These are phyloP conservation scores for Dermolepida albohirtum DNA, from an alignment of 2,888 invertebrate species.

Conservation along the genomic window DNA sequence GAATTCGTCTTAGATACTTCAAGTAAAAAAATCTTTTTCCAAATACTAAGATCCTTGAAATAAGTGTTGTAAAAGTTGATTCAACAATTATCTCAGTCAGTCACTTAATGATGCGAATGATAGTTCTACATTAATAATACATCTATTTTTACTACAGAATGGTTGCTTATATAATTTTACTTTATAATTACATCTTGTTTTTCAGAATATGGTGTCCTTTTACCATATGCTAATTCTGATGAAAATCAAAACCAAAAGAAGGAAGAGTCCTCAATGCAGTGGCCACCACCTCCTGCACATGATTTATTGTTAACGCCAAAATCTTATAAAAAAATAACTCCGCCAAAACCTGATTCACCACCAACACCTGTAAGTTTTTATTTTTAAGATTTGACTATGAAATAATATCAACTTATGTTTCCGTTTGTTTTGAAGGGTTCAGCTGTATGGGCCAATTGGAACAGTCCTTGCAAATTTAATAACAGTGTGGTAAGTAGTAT, in stretches of 20 bases:
- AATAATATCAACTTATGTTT: conserved; percentile 12
- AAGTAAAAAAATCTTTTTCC: too few relatives aligned
- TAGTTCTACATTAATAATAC: neutral
- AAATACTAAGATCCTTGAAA: too few relatives aligned
- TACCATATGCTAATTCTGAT: conserved; percentile 50
- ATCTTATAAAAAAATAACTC: conserved; percentile 52
- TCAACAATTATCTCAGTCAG: too few relatives aligned
- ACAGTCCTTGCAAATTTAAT: conserved; percentile 45
- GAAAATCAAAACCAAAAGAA: conserved; percentile 27
- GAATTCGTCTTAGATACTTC: too few relatives aligned
- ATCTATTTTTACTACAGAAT: too few relatives aligned
- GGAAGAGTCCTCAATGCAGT: conserved; percentile 44
- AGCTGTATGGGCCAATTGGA: conserved; percentile 48
- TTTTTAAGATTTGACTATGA: conserved; percentile 5
- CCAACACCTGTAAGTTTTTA: conserved; percentile 61
- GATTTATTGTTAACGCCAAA: conserved; percentile 45
- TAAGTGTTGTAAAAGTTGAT: too few relatives aligned
- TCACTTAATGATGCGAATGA: too few relatives aligned
- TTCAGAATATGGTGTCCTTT: conserved; percentile 57
- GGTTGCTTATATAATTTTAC: neutral
- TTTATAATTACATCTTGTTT: conserved; percentile 1
- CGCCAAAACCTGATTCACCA: conserved; percentile 67
- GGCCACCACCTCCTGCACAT: conserved; percentile 54
- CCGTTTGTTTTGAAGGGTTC: conserved; percentile 49
- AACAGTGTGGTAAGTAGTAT: conserved; percentile 43